Evolutionary conservation across 2,888 invertebrate genomes (phyloP).

Genomic region (Caenorhabditis sp.): DNA sequence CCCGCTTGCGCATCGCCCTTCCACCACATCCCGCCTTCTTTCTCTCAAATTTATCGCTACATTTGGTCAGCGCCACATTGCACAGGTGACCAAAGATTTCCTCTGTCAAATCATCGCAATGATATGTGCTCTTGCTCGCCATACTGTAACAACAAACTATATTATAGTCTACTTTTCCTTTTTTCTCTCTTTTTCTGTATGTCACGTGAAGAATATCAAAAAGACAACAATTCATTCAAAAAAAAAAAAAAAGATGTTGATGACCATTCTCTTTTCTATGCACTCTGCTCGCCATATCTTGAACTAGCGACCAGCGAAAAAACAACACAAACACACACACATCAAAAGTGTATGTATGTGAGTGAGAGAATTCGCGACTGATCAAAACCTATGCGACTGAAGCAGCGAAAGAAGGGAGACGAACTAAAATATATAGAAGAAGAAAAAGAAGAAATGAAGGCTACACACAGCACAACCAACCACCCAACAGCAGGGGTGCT

Average conservation of each 20-base stretch:
- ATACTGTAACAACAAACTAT: not conserved
- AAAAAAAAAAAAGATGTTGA: too few species aligned
- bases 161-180: too few species aligned
- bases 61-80: constrained; percentile 56
- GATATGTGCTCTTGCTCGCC: not conserved
- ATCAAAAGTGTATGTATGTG: not conserved
- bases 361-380: not conserved
- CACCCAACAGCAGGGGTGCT: not conserved
- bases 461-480: not conserved
- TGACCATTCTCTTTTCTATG: not conserved
- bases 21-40: constrained; percentile 58
- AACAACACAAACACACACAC: not conserved
- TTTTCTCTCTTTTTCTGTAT: too few species aligned
- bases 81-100: constrained; percentile 54
- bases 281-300: not conserved
- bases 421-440: not conserved
- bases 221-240: not conserved
- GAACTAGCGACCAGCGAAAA: not conserved
- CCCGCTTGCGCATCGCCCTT: constrained; percentile 53
- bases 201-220: too few species aligned
- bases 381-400: not conserved
- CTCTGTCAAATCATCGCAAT: constrained; percentile 29
- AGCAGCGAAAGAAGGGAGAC: not conserved
- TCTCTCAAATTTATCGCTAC: constrained; percentile 53
- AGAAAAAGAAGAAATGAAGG: not conserved